Percentiles rank a stretch among this genome's conserved stretches.
Evolutionary conservation across 2,797 vertebrate species (phyloP).

Genomic region (Danio choprae): DNA sequence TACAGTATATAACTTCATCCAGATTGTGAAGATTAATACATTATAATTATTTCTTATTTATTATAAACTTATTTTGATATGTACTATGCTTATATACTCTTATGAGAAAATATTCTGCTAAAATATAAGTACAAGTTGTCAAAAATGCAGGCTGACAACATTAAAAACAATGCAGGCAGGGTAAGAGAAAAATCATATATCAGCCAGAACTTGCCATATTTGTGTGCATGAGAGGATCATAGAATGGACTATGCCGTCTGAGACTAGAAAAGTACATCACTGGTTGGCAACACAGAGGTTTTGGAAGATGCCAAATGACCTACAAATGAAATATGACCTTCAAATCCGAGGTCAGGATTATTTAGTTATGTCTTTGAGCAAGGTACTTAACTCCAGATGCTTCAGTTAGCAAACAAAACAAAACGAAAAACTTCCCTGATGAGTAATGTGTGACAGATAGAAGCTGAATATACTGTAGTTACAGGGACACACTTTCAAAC

Average conservation of each 20-base stretch:
- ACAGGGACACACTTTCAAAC: constrained; percentile 13
- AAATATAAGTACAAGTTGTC: too few species aligned
- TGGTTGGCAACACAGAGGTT: not conserved
- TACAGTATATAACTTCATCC: too few species aligned
- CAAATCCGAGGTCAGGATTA: constrained; percentile 7
- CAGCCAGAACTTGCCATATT: not conserved
- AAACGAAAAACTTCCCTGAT: constrained; percentile 14
- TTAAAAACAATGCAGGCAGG: too few species aligned
- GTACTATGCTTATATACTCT: too few species aligned
- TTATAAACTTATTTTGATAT: too few species aligned
- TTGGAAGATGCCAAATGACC: not conserved
- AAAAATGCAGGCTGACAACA: too few species aligned
- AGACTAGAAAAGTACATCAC: not conserved
- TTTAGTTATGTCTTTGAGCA: constrained; percentile 2
- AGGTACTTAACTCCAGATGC: constrained; percentile 14
- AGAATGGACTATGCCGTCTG: not conserved
- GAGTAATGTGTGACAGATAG: constrained; percentile 21
- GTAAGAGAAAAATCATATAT: not conserved
- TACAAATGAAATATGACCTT: constrained; percentile 41
- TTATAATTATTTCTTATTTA: too few species aligned
- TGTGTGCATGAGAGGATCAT: not conserved
- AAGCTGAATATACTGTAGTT: constrained; percentile 15
- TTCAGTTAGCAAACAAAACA: constrained; percentile 17
- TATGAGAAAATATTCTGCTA: too few species aligned
- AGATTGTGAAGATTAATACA: too few species aligned